Evolutionary conservation across 2,113 vertebrate genomes (phyloP).

Genomic region (Mormoops blainvillei): DNA sequence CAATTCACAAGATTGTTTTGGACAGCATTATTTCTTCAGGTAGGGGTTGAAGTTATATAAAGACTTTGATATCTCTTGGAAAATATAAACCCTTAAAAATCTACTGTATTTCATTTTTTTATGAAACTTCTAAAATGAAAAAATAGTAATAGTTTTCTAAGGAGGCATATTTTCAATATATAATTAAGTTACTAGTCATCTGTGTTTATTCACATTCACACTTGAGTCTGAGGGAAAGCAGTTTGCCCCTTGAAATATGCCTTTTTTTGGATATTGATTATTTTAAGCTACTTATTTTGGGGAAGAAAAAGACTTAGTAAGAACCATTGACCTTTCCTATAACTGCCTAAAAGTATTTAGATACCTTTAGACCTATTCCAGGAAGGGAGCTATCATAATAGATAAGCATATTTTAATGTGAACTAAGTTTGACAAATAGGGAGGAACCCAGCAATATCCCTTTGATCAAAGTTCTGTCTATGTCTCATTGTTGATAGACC

Average conservation of each 20-base stretch:
- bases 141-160: background rate
- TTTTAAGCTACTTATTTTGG: background rate
- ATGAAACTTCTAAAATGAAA: background rate
- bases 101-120: background rate
- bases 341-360: background rate
- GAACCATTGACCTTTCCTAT: background rate
- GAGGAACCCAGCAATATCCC: background rate
- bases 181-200: background rate
- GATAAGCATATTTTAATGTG: background rate
- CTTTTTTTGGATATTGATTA: background rate
- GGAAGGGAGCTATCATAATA: background rate
- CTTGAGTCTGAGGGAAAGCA: background rate
- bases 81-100: background rate
- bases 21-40: background rate
- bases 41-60: background rate
- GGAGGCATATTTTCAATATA: background rate
- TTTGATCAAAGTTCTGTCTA: background rate
- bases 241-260: background rate
- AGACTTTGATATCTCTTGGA: background rate
- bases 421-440: background rate
- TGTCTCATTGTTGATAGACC: background rate
- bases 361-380: background rate
- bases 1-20: conserved; percentile 2
- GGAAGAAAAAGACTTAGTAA: background rate
- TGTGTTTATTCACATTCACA: background rate